These are phyloP conservation scores for Lordiphosa clarofinis DNA, from an alignment of 1,140 invertebrate species.

Conservation along the genomic window DNA sequence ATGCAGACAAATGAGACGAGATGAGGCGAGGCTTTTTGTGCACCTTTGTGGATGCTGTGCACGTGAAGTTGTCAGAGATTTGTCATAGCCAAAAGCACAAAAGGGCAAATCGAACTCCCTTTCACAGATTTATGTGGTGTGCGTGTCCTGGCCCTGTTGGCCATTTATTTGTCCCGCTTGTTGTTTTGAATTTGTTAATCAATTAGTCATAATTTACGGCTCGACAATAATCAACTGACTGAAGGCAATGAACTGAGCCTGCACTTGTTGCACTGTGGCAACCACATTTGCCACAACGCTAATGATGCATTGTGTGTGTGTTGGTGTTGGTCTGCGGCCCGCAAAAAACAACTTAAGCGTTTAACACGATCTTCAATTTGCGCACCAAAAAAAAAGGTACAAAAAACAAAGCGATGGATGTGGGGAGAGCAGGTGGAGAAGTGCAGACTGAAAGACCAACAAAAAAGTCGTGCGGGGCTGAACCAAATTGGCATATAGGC, in stretches of 20 bases:
- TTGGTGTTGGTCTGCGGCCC: conserved; percentile 18
- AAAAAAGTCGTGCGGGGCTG: conserved; percentile 63
- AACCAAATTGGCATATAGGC: conserved; percentile 48
- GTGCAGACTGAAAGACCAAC: conserved; percentile 8
- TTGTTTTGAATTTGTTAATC: conserved; percentile 63
- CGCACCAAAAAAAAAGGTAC: conserved; percentile 43
- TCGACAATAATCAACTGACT: conserved; percentile 54
- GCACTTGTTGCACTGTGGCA: conserved; percentile 68
- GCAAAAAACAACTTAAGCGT: conserved; percentile 66
- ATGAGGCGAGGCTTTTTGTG: conserved; percentile 21
- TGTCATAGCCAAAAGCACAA: conserved; percentile 39
- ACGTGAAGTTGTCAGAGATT: conserved; percentile 46
- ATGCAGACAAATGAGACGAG: conserved; percentile 36
- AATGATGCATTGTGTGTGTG: conserved; percentile 64
- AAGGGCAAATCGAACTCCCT: conserved; percentile 37
- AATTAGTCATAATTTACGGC: conserved; percentile 76
- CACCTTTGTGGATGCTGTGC: conserved; percentile 60
- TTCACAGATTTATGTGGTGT: conserved; percentile 48
- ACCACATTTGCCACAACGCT: conserved; percentile 71
- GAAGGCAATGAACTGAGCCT: conserved; percentile 63
- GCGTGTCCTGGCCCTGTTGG: conserved; percentile 48
- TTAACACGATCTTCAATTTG: conserved; percentile 78
- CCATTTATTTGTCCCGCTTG: conserved; percentile 18
- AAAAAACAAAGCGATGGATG: conserved; percentile 25
- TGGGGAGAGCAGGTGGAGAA: conserved; percentile 18